Base-by-base conservation (phyloP, 2,888 invertebrate genomes). In the Chaitophorus viminalis region DNA sequence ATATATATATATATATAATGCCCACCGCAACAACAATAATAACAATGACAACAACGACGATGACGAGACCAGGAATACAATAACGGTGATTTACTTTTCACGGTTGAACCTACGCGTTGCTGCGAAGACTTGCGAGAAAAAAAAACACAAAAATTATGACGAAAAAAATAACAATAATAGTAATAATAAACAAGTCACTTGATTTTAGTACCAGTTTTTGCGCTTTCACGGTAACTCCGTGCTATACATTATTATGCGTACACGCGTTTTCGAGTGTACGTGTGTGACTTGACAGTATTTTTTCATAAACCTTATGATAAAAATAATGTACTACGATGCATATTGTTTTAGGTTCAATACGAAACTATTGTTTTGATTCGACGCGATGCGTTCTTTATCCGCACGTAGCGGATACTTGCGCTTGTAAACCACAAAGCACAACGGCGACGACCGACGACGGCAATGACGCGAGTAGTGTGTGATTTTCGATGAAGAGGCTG, bases 251-350 rank as follows among this genome's bases (percentile, higher is more conserved):
- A 14, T 1, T 6, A 25, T 21, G 1, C 8, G 21, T 25, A 78
- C 21, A 33, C 78, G 33, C 14, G 78, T 78, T 70, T 70, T 31
- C 54, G 25, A 54, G 54, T 9, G 60, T 6, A 25, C 8, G 60
- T 25, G 52, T 33, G 52, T 14, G 77, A 54, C 54, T 78, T 60
- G 78, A 14, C 14, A 33, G 31, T 78, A 31, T 78, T 78, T 54
- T 78, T n/a, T n/a, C n/a, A 33, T 78, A n/a, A 25, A 25, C 78
- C 52, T 77, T 29, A 21, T 78, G 25, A 78, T 78, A 60, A 60
- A 78, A 78, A 70, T 70, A 70, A 78, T 60, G 0, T 33, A 78
- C 78, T 33, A n/a, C n/a, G 78, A 78, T 78, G 31, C 18, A 33
- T 31, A 78, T 25, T 54, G 21, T 25, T 79, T 5, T 65, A 79